phyloP scores from a whole-genome alignment of 2,797 vertebrate genomes.

The Cheracebus regulus region DNA sequence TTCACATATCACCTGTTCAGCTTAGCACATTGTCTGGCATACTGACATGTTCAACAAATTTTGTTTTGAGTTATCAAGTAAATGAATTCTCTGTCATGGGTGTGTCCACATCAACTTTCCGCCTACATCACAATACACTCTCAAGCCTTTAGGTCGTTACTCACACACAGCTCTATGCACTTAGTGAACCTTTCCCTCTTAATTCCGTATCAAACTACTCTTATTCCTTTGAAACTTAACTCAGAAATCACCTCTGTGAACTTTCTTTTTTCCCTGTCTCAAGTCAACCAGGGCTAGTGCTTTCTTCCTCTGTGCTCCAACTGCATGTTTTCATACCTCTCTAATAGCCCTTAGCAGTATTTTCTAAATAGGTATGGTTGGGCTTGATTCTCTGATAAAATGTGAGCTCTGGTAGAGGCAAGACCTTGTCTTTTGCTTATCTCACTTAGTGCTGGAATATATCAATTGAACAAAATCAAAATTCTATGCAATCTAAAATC shows the following conservation, averaged over 20 bases:
- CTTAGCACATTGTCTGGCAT: background rate
- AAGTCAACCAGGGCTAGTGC: background rate
- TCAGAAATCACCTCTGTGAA: conserved; percentile 7
- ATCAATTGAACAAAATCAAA: background rate
- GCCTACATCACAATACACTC: background rate
- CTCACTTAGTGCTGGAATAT: background rate
- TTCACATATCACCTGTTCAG: background rate
- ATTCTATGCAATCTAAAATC: background rate
- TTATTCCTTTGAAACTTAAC: background rate
- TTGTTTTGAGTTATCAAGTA: background rate
- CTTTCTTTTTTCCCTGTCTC: background rate
- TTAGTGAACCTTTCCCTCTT: background rate
- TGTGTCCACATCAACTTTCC: background rate
- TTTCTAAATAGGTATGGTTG: background rate
- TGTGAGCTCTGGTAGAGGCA: background rate
- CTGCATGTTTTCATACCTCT: background rate
- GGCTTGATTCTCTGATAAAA: background rate
- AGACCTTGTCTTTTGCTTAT: background rate
- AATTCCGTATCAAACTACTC: background rate
- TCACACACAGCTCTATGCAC: background rate
- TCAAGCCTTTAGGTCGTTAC: background rate
- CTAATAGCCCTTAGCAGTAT: background rate
- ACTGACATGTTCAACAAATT: background rate
- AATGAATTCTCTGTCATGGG: background rate
- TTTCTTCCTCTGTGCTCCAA: background rate